A percentile compares a stretch with the other conserved stretches of the same genome.
phyloP scores from a whole-genome alignment of 2,113 vertebrate genomes.

The Microcebus jonahi region DNA sequence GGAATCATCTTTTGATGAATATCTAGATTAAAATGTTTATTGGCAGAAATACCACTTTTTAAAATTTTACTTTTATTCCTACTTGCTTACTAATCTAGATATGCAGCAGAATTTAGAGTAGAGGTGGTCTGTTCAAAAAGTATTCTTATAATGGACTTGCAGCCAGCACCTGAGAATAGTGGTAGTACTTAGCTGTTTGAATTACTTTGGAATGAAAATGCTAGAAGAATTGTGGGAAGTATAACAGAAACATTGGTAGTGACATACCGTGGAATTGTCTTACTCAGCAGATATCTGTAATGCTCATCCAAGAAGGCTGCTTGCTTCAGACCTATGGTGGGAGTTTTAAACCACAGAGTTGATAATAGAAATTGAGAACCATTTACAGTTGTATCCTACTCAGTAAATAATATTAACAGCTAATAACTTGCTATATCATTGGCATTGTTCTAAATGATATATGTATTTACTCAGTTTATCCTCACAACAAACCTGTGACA shows the following conservation, averaged over 20 bases:
- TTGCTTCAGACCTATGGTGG: neutral
- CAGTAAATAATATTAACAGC: neutral
- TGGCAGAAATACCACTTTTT: neutral
- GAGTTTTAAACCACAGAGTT: conserved; percentile 19
- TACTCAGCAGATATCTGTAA: neutral
- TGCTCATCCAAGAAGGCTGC: neutral
- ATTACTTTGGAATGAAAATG: neutral
- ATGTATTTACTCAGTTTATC: neutral
- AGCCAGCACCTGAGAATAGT: neutral
- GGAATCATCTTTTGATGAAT: neutral
- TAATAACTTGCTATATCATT: neutral
- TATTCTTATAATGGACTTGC: neutral
- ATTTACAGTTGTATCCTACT: conserved; percentile 7
- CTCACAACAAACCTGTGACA: neutral
- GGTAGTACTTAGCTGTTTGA: neutral
- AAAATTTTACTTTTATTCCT: conserved; percentile 27
- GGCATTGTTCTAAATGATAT: neutral
- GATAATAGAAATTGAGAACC: neutral
- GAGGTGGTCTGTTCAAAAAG: neutral
- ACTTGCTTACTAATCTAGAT: neutral
- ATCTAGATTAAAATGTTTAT: neutral
- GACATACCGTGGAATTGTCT: neutral
- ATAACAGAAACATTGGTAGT: neutral
- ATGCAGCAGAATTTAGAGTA: neutral
- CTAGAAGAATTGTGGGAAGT: neutral